Percentiles rank a stretch among this genome's conserved stretches.
These are phyloP conservation scores for Phocoena sinus DNA, from an alignment of 2,113 vertebrate genomes.

Conservation along the genomic window DNA sequence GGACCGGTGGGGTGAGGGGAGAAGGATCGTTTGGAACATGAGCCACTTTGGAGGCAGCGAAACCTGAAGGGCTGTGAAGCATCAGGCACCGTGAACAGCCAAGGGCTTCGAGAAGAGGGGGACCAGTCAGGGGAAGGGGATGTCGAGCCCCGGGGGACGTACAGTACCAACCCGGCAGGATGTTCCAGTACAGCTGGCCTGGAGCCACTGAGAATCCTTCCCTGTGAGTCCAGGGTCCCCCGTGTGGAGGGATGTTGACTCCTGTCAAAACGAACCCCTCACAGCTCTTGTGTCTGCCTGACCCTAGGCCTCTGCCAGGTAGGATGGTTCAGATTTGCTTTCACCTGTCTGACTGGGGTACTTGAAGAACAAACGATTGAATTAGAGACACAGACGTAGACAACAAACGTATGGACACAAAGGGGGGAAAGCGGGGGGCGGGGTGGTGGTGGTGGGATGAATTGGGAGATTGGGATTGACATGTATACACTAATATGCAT, in stretches of 20 bases:
- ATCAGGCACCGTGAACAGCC: neutral
- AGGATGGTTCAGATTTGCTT: neutral
- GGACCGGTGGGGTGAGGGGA: neutral
- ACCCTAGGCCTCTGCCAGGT: neutral
- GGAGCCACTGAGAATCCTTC: neutral
- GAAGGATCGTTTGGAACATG: neutral
- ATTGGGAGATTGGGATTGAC: too few species aligned
- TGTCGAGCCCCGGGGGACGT: accelerated
- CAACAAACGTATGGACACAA: too few species aligned
- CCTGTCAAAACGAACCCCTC: neutral
- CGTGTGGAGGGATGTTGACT: neutral
- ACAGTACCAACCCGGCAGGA: neutral
- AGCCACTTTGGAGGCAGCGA: neutral
- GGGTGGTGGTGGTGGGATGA: too few species aligned
- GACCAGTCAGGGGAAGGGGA: neutral
- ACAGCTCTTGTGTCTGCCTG: neutral
- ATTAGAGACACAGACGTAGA: neutral
- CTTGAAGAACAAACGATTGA: neutral
- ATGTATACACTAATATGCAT: too few species aligned
- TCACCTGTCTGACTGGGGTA: neutral
- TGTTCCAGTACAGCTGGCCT: neutral
- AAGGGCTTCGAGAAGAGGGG: neutral
- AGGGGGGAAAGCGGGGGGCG: too few species aligned
- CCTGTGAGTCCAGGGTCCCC: neutral
- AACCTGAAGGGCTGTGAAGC: neutral